Evolutionary conservation across 2,888 invertebrate species (phyloP).

Genomic region (Pogonocherus hispidulus): DNA sequence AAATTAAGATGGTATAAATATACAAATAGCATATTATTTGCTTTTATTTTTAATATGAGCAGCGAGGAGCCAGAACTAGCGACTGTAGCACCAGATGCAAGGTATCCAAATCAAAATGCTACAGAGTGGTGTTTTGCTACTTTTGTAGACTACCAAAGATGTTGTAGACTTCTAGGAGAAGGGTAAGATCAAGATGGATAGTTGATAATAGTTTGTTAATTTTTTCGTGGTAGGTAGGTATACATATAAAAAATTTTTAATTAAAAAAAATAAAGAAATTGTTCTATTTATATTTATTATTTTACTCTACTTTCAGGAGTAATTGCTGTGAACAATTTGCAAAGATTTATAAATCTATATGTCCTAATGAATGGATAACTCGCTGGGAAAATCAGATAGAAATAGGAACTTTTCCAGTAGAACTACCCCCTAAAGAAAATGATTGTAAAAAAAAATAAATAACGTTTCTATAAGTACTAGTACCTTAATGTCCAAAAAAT

Average conservation of each 20-base stretch:
- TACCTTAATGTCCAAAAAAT: neutral
- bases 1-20: neutral
- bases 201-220: too few relatives aligned
- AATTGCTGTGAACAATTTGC: slow-evolving; percentile 49
- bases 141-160: slow-evolving; percentile 51
- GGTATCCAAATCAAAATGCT: slow-evolving; percentile 49
- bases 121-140: slow-evolving; percentile 52
- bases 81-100: slow-evolving; percentile 50
- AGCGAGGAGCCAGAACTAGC: slow-evolving; percentile 23
- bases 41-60: slow-evolving; percentile 20
- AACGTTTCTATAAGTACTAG: neutral
- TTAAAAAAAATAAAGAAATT: neutral
- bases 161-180: slow-evolving; percentile 50
- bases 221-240: too few relatives aligned
- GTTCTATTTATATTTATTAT: neutral
- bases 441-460: slow-evolving; percentile 27
- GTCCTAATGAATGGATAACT: slow-evolving; percentile 53
- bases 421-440: slow-evolving; percentile 47
- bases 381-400: slow-evolving; percentile 54
- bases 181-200: slow-evolving; percentile 48
- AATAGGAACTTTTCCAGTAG: slow-evolving; percentile 53
- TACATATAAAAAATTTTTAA: too few relatives aligned
- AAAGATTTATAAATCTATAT: slow-evolving; percentile 50
- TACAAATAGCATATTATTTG: neutral
- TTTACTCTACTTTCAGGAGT: slow-evolving; percentile 40